Base-by-base conservation (phyloP, 2,113 vertebrate genomes). In the Gallinago jamesoni region DNA sequence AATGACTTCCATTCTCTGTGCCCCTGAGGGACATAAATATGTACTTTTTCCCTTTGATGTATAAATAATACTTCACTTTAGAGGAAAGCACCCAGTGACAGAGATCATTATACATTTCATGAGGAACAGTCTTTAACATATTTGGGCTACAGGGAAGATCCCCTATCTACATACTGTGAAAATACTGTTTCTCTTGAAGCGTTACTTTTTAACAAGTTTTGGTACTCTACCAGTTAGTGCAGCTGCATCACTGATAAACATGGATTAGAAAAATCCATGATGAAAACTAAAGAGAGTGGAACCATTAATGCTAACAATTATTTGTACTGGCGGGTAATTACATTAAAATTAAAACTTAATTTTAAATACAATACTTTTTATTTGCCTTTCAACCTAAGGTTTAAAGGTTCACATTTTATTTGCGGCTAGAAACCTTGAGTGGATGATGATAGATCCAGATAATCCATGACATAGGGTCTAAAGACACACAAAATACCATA, bases 31-130 rank as follows among this genome's bases (percentile, higher is more conserved):
- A 81, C 87, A 43, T 22, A 91, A 87, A 76, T n/a, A 78, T 10
- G 48, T 90, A 72, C 69, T 89, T 87, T 76, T 55, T 5, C 53
- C 69, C 67, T 96, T 90, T 96, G 94, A 95, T 82, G 86, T 93
- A 87, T 66, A 93, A 95, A 81, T 86, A 90, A 90, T 78, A 56
- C 56, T 83, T 45, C 66, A 45, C 43, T 81, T 93, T 22, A 68
- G 43, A 89, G 56, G 23, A 74, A 91, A 91, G 57, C 56, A 88
- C 19, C 22, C 41, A 57, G 50, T 53, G 48, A 57, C 43, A 41
- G 39, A 75, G 35, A 78, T 70, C 28, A 27, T 41, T 28, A 53
- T 20, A 56, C 47, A 18, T 78, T 84, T 72, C 47, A 56, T 1
- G 10, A 25, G 20, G 30, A 72, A 59, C 5, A 25, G 23, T 48